Evolutionary conservation across 2,888 invertebrate species (phyloP), one percentile per base, ranked within the genome.

Genomic region (Pollenia labialis): DNA sequence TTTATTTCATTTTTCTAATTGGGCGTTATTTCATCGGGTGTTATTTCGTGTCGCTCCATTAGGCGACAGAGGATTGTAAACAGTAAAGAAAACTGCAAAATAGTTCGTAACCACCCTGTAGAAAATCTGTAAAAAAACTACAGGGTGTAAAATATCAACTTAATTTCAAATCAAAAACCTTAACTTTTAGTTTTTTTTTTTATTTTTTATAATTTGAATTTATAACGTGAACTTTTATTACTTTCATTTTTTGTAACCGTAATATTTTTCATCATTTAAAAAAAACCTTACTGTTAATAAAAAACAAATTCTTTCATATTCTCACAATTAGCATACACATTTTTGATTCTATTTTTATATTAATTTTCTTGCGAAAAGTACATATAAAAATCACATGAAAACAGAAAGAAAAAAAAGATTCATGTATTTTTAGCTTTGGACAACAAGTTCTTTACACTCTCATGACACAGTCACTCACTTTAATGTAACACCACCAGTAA

Each of bases 391-490:
- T 75, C 42, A 8, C 50, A 32, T 14, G n/a, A 16, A 50, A 50
- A 12, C 42, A 52, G 23, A 7, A 48, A 10, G 4, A 4, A 32
- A 64, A 9, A 64, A 44, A 48, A 46, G 46, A 44, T 69, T 82
- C 52, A 18, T 62, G 60, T 83, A 83, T 83, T 77, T 83, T 77
- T 71, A 83, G 48, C 54, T 71, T 82, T 76, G 56, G 68, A 79
- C 77, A 79, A 87, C 84, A 84, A 87, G 84, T 87, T 87, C 87
- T 84, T 74, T 84, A 84, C 77, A 87, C 87, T 84, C 77, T 81
- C 84, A 74, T 87, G 87, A 87, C 87, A 87, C 84, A 84, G 87
- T 87, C 87, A 84, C 87, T 87, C 81, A 87, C 14, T 86, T 81
- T 66, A 56, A 44, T 46, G 23, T 50, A n/a, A 32, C 14, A 10